Evolutionary conservation across 2,797 vertebrate genomes (phyloP), one percentile per base, ranked within the genome.

Genomic region (Gobionotothen gibberifrons): DNA sequence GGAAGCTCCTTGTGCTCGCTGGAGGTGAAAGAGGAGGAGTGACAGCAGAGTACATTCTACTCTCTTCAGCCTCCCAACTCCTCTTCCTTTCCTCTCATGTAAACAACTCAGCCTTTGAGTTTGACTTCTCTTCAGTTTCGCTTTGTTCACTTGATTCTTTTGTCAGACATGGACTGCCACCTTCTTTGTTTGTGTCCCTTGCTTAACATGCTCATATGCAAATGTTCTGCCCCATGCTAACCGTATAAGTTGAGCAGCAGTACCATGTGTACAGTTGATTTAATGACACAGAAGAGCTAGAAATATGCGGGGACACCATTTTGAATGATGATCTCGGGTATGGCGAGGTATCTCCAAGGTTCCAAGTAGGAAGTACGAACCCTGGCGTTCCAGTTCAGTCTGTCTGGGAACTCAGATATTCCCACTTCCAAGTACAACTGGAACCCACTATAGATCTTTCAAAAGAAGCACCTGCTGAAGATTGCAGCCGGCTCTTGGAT

Each of bases 391-490:
- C 26, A 26, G 26, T 26, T 26, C 4, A 26, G 4, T 26, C 26
- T 26, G 26, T 26, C 4, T 26, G 32, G 8, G 8, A 36, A 7
- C 32, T 36, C 32, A 36, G 32, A 36, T 36, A 36, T 36, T 36
- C 32, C 32, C 32, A 7, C 8, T 36, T 9, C 7, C 8, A 6
- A 8, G 32, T 36, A 36, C 32, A 36, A 36, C 32, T 36, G 32
- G 8, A 36, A 36, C 32, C 5, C 32, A 36, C 32, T 36, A 36
- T 40, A 21, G 26, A 69, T 71, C 59, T 67, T 65, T 71, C 12
- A 64, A 60, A 74, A 72, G 44, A 64, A 14, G 17, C 19, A 69
- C 26, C 42, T 17, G 62, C 69, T 76, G 60, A 75, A 49, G 62
- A 69, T 22, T 72, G 53, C 32, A 76, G 47, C 56, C 67, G 56